Evolutionary conservation across 2,797 vertebrate genomes (phyloP), one percentile per base, ranked within the genome.

Genomic region (Diceros bicornis): DNA sequence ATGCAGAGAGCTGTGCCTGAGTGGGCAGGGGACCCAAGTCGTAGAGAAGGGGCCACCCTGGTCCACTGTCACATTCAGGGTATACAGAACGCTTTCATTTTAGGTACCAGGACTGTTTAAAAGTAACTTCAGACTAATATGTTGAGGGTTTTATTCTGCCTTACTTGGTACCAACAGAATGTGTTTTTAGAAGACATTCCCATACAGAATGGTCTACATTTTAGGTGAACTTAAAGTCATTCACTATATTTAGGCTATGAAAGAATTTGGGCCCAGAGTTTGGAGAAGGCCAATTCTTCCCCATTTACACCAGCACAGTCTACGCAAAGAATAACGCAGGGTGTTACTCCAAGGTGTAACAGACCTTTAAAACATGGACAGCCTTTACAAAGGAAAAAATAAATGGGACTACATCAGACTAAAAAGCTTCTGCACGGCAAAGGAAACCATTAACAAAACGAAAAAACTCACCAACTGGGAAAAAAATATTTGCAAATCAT

Each of bases 241-340:
- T 85, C 21, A 44, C 68, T 34, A 44, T 34, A 37, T 41, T 57
- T 16, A 75, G 84, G 37, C 55, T n/a, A 34, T 12, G 84, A 18
- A 68, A 68, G 77, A 41, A 74, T 23, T 0, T 21, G 29, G 52
- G 62, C 55, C 68, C 64, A 1, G 4, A 55, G 50, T 57, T 37
- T 86, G 52, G 66, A 89, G 62, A 62, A 81, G 61, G 55, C n/a
- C 21, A 17, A 25, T 10, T 6, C n/a, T 37, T 17, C 23, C 41
- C 82, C 4, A 9, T 2, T 23, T 34, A 17, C 2, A 34, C 34
- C 27, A 50, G 21, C 62, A 52, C 34, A 6, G 57, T 68, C 62
- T 37, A 9, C 41, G 71, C 47, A 14, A 52, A 57, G 9, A 5
- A 37, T 4, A 47, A 27, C 0, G 0, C 41, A 6, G 0, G 0